Percentiles rank a stretch among this genome's conserved stretches.
Conservation (phyloP, 2,113 vertebrate genomes). For the Calidris pugnax region DNA sequence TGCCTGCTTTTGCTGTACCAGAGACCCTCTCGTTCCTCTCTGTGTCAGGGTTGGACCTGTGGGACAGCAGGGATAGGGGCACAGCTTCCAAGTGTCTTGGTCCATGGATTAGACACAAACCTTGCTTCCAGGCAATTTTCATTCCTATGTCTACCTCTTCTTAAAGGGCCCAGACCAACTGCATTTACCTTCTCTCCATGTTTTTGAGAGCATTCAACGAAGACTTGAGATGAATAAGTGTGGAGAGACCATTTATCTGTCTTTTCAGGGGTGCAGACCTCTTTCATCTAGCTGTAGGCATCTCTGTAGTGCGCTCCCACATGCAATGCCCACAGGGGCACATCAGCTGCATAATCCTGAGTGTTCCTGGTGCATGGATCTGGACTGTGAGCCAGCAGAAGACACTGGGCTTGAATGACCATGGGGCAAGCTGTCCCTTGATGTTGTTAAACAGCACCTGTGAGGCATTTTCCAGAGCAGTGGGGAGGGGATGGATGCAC, state of each 20-base stretch:
- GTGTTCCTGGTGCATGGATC: background rate
- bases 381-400: background rate
- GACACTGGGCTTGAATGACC: background rate
- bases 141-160: background rate
- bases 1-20: background rate
- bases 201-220: background rate
- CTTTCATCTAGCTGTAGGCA: background rate
- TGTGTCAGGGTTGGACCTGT: background rate
- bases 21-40: fast-evolving
- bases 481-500: background rate
- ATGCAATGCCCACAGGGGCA: background rate
- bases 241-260: background rate
- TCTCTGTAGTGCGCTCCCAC: fast-evolving
- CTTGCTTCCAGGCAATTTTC: background rate
- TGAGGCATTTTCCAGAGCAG: background rate
- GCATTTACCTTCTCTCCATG: background rate
- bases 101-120: background rate
- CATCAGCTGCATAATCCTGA: background rate
- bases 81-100: background rate
- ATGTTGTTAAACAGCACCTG: background rate
- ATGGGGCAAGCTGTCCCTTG: background rate
- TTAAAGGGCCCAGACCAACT: background rate
- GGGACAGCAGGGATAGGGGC: background rate
- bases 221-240: background rate
- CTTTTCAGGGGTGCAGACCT: background rate